Conservation (phyloP, 2,888 invertebrate genomes). For the Sympetrum striolatum region DNA sequence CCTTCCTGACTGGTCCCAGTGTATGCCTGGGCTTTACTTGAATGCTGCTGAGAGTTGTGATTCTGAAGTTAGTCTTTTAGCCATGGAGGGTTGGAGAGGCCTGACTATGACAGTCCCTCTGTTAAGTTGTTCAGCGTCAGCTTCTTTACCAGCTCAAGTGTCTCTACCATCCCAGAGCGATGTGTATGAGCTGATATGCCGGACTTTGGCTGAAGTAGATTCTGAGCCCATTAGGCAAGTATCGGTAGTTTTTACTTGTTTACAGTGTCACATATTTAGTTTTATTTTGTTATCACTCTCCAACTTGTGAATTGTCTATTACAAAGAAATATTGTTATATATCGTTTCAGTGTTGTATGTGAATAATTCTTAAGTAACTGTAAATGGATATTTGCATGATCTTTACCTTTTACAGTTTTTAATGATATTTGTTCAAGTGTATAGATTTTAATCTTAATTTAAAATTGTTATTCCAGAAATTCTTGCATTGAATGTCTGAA, state of each 20-base stretch:
- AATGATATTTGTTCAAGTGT: too few relatives aligned
- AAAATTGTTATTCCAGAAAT: constrained; percentile 45
- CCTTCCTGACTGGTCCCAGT: constrained; percentile 20
- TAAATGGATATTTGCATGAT: background rate
- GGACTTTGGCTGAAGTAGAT: constrained; percentile 2
- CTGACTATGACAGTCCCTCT: background rate
- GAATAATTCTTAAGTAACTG: too few relatives aligned
- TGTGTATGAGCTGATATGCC: constrained; percentile 1
- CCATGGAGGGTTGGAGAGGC: constrained; percentile 8
- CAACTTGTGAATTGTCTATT: too few relatives aligned
- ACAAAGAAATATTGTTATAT: too few relatives aligned
- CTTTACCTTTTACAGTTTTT: background rate
- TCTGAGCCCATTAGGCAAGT: background rate
- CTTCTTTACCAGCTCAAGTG: constrained; percentile 14
- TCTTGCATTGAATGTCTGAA: constrained; percentile 59
- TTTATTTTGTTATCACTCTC: background rate
- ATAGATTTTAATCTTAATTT: background rate
- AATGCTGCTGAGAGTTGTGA: background rate
- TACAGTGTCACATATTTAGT: background rate
- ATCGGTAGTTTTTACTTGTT: background rate
- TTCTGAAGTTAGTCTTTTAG: background rate
- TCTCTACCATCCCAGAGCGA: background rate
- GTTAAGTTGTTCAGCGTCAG: background rate
- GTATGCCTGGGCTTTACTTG: constrained; percentile 4
- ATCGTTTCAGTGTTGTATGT: too few relatives aligned